Evolutionary conservation across 2,888 invertebrate species (phyloP).

Genomic region (Saturnia japonica): DNA sequence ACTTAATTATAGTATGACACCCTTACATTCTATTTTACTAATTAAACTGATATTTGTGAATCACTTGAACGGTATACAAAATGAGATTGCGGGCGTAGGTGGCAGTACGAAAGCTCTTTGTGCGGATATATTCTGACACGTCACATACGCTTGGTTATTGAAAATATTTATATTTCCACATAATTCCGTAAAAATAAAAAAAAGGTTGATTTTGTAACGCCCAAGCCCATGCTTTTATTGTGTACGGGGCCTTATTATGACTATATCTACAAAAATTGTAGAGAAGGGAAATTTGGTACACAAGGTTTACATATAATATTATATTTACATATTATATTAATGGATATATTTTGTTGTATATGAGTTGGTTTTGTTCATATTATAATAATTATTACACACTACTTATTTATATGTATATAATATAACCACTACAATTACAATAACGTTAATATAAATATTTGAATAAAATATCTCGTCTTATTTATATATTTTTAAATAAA

Average conservation of each 20-base stretch:
- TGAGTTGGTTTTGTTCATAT: slow-evolving; percentile 68
- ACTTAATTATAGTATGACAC: background rate
- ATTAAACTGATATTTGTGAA: too few species aligned
- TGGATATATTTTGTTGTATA: slow-evolving; percentile 70
- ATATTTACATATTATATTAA: slow-evolving; percentile 61
- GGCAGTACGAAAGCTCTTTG: too few species aligned
- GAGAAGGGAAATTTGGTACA: slow-evolving; percentile 80
- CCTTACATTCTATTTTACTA: background rate
- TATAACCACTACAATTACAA: slow-evolving; percentile 65
- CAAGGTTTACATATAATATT: slow-evolving; percentile 47
- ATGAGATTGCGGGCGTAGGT: too few species aligned
- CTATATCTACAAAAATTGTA: slow-evolving; percentile 78
- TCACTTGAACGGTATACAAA: too few species aligned
- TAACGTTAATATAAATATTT: slow-evolving; percentile 78
- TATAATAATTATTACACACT: slow-evolving; percentile 37
- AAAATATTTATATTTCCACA: background rate
- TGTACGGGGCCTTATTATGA: slow-evolving; percentile 23
- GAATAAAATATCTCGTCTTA: slow-evolving; percentile 76
- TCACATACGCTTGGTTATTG: background rate
- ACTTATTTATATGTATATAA: slow-evolving; percentile 42
- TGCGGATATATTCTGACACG: too few species aligned
- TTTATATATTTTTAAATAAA: slow-evolving; percentile 32
- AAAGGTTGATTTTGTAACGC: background rate
- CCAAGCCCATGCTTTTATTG: background rate
- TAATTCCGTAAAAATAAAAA: background rate